Evolutionary conservation across 2,797 vertebrate species (phyloP).

Genomic region (Enoplosus armatus): DNA sequence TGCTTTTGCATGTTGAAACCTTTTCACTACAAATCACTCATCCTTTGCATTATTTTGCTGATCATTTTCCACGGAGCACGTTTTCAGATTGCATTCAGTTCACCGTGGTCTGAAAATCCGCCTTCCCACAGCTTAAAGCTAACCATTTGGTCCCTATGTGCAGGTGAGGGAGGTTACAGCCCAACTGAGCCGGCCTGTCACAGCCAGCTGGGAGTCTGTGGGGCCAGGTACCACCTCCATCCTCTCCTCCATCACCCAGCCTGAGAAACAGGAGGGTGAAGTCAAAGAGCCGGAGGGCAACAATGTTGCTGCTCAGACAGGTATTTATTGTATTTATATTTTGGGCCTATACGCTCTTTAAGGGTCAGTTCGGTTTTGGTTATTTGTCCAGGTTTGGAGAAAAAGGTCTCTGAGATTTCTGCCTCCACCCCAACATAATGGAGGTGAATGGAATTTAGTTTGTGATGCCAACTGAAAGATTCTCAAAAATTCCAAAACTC

Average conservation of each 20-base stretch:
- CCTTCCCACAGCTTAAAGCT: background rate
- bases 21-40: background rate
- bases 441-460: background rate
- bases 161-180: constrained; percentile 84
- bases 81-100: background rate
- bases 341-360: background rate
- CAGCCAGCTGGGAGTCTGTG: constrained; percentile 54
- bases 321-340: constrained; percentile 7
- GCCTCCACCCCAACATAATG: background rate
- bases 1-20: background rate
- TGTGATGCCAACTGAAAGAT: background rate
- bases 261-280: constrained; percentile 20
- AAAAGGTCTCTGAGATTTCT: background rate
- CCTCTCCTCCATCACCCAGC: constrained; percentile 21
- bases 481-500: background rate
- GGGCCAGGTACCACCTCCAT: constrained; percentile 47
- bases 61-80: background rate
- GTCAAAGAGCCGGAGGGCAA: constrained; percentile 23
- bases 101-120: background rate
- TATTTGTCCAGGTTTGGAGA: background rate
- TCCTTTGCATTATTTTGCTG: background rate
- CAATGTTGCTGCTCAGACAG: constrained; percentile 7
- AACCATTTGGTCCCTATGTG: constrained; percentile 8
- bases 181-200: constrained; percentile 62
- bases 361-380: background rate